A percentile compares a stretch with the other conserved stretches of the same genome.
phyloP scores from a whole-genome alignment of 2,888 invertebrate genomes.

The Mesodorylaimus sp. region DNA sequence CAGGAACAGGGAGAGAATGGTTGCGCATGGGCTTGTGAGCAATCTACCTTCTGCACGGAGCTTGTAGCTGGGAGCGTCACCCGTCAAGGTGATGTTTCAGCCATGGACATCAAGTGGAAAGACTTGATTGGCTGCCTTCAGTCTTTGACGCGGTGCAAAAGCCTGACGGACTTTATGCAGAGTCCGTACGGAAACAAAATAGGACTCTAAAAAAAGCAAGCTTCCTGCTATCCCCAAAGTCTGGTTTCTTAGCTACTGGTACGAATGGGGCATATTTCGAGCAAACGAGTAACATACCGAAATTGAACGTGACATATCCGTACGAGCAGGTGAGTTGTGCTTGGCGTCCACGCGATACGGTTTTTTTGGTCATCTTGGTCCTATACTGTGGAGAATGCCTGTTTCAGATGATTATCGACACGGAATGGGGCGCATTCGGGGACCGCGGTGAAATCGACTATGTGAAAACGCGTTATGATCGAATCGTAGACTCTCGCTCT shows the following conservation, averaged over 20 bases:
- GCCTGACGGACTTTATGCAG: too few relatives aligned
- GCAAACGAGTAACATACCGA: constrained; percentile 56
- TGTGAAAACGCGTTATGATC: constrained; percentile 52
- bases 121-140: too few relatives aligned
- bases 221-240: too few relatives aligned
- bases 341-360: not conserved
- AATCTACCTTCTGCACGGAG: too few relatives aligned
- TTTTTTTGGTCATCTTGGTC: not conserved
- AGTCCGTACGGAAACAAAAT: too few relatives aligned
- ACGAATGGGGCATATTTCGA: constrained; percentile 88
- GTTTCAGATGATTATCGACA: constrained; percentile 62
- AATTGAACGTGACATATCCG: constrained; percentile 45
- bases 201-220: too few relatives aligned
- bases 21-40: too few relatives aligned
- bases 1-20: too few relatives aligned
- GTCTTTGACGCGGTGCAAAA: too few relatives aligned
- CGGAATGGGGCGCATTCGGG: constrained; percentile 93
- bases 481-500: constrained; percentile 59
- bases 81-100: too few relatives aligned
- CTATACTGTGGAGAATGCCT: not conserved
- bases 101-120: too few relatives aligned
- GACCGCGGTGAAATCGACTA: constrained; percentile 70
- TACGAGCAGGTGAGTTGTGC: constrained; percentile 26
- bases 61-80: too few relatives aligned
- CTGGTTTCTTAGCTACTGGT: constrained; percentile 53